Conservation (phyloP, 2,113 vertebrate genomes). For the Apus apus region DNA sequence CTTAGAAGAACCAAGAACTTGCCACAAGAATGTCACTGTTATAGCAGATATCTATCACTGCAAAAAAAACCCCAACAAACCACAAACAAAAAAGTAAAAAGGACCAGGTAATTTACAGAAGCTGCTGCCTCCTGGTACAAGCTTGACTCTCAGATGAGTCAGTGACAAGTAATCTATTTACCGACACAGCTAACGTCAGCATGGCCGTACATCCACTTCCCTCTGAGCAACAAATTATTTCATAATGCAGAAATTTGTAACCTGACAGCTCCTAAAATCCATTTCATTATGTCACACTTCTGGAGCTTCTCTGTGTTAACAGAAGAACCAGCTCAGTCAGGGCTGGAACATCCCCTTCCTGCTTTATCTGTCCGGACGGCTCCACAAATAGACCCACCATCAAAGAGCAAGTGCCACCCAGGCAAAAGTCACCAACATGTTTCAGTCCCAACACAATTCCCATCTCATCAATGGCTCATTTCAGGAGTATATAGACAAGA, state of each 20-base stretch:
- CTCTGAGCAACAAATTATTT: background rate
- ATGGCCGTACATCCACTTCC: background rate
- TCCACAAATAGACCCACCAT: background rate
- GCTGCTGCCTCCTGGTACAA: background rate
- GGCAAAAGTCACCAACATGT: rapidly evolving
- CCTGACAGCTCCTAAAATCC: background rate
- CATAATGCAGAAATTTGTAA: background rate
- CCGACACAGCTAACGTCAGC: background rate
- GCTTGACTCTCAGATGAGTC: background rate
- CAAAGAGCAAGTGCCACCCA: background rate
- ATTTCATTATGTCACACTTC: background rate
- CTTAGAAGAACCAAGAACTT: background rate
- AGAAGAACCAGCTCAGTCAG: background rate
- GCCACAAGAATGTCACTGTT: background rate
- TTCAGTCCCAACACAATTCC: background rate
- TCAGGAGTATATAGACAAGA: background rate
- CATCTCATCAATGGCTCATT: background rate
- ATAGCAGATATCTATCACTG: background rate
- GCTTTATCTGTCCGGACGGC: background rate
- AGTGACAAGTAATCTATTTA: background rate
- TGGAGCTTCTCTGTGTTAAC: background rate
- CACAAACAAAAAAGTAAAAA: background rate
- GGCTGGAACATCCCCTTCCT: background rate
- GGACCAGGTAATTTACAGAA: background rate
- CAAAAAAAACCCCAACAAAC: too few relatives aligned